phyloP scores from a whole-genome alignment of 2,113 vertebrate genomes.

The Halichoerus grypus region DNA sequence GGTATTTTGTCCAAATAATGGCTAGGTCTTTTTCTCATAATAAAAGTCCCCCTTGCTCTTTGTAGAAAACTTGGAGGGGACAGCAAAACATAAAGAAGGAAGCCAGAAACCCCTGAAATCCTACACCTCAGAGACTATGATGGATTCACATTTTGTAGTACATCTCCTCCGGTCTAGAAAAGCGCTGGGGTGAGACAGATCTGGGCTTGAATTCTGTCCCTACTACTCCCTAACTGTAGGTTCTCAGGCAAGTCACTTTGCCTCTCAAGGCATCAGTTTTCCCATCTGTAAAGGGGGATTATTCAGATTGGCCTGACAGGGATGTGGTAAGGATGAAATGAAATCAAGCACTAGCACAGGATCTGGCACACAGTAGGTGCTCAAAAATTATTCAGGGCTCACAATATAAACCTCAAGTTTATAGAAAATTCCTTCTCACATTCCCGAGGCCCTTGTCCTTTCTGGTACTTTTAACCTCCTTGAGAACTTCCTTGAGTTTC shows the following conservation, averaged over 20 bases:
- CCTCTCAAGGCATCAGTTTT: not conserved
- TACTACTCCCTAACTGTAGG: not conserved
- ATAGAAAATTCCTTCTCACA: not conserved
- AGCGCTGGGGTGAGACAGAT: not conserved
- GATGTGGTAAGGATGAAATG: not conserved
- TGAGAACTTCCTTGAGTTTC: not conserved
- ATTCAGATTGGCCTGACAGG: not conserved
- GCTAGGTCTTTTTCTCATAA: not conserved
- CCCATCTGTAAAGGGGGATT: not conserved
- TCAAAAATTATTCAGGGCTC: not conserved
- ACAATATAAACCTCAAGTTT: not conserved
- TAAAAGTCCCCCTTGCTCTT: conserved; percentile 21
- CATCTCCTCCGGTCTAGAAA: not conserved
- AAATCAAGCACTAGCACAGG: not conserved
- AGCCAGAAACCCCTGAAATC: not conserved
- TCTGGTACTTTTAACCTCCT: not conserved
- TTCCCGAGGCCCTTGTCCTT: not conserved
- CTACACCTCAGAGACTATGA: not conserved
- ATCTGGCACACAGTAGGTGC: not conserved
- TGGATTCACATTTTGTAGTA: not conserved
- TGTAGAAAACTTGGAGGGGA: not conserved
- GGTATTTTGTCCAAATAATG: not conserved
- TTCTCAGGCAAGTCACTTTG: not conserved
- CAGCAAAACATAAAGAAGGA: conserved; percentile 20
- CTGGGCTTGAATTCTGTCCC: not conserved